Evolutionary conservation across 2,888 invertebrate genomes (phyloP), one percentile per base, ranked within the genome.

Genomic region (Eucera pruinosa): DNA sequence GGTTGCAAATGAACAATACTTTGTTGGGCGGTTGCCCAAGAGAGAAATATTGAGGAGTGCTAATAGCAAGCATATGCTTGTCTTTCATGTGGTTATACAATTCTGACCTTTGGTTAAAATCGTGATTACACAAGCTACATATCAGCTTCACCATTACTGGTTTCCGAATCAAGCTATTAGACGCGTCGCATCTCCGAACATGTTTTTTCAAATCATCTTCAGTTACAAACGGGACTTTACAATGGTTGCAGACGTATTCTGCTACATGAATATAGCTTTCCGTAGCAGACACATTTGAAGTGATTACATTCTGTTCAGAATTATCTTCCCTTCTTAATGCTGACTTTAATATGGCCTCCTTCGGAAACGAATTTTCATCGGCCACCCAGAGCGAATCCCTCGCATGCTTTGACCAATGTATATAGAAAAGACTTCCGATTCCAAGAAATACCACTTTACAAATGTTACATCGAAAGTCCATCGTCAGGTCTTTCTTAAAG

Each of bases 401-500:
- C 9, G 73, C 65, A 33, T 92, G 92, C 36, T 83, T 84, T 15
- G 79, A 82, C 89, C 91, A 91, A 52, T 92, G 92, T 1, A 75
- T 81, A 18, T 86, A 87, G 54, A 92, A 92, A 0, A 89, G 62
- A 0, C 75, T 71, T 0, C 91, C 91, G 18, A 88, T 81, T 3
- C 90, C 89, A 25, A 87, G 84, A 45, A 92, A 92, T 0, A 90
- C 77, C 0, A 92, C 86, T 25, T 89, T 87, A 36, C 92, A 92
- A 5, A 91, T 89, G 36, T 90, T 89, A 45, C 92, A 92, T 1
- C 87, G 77, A 39, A 90, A 89, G 52, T 30, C 80, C 18, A 9
- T 64, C 0, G 13, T 54, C n/a, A n/a, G n/a, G n/a, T n/a, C n/a
- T n/a, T n/a, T n/a, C 13, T 73, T 61, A 7, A 43, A 33, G 2